Evolutionary conservation across 2,113 vertebrate genomes (phyloP), one percentile per base, ranked within the genome.

Genomic region (Aix galericulata): DNA sequence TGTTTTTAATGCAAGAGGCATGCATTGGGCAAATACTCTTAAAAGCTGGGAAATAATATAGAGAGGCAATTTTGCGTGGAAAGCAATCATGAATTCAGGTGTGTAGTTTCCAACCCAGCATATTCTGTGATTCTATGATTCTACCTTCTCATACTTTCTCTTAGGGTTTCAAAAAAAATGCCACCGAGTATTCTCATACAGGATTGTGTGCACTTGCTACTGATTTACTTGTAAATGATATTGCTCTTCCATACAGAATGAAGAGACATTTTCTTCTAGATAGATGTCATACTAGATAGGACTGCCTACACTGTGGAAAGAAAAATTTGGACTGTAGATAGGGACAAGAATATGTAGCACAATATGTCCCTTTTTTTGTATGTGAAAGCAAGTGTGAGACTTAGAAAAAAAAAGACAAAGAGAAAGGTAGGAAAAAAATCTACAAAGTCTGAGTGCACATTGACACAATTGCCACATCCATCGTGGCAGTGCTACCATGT

Each of bases 401-500:
- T 75, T 75, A 9, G 20, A 48, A 48, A 23, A 60, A 40, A 58
- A 84, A 48, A 32, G 56, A 34, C n/a, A 46, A 60, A 38, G 26
- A 44, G 72, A 40, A 75, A 81, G 6, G 10, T 11, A 50, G 40
- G 21, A 81, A 93, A 72, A 50, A 48, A 0, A 29, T 93, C 23
- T 34, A 21, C 0, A 0, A 52, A 36, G 13, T 55, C 18, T 31
- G 59, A 87, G 68, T 12, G 15, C 17, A 32, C 62, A 52, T n/a
- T 88, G 77, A 44, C 63, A 42, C 11, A 53, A 36, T 32, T 62
- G 21, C 40, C 2, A 1, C 63, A 52, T 62, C 23, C 10, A 66
- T 83, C 15, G 34, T 12, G 34, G 63, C 67, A n/a, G 59, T 63
- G 0, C 27, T n/a, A 21, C 15, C 55, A 52, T 1, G 0, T 3